Conservation (phyloP, 2,888 invertebrate genomes). For the Drosophila meridiana region DNA sequence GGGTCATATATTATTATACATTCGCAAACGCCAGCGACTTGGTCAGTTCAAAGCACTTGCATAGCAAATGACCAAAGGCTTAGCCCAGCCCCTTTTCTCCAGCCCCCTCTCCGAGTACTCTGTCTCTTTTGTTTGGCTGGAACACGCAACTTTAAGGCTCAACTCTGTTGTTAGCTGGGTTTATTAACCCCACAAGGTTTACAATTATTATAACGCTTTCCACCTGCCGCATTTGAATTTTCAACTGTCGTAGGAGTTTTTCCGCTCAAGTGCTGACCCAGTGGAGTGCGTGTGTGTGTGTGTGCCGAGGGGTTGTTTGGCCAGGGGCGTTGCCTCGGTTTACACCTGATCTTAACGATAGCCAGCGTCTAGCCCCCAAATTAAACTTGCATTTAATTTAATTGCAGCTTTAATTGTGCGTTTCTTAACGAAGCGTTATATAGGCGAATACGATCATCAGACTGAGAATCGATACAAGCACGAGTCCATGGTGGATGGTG, state of each 20-base stretch:
- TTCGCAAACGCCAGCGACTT: conserved; percentile 22
- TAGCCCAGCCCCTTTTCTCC: conserved; percentile 15
- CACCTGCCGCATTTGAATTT: conserved; percentile 65
- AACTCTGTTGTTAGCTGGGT: conserved; percentile 54
- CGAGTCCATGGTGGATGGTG: conserved; percentile 94
- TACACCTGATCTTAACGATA: conserved; percentile 66
- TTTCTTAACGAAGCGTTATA: conserved; percentile 96
- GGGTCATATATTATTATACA: conserved; percentile 22
- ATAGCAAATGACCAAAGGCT: conserved; percentile 64
- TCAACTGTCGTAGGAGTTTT: conserved; percentile 28
- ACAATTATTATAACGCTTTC: conserved; percentile 12
- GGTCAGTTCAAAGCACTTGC: conserved; percentile 66
- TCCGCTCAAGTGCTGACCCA: conserved; percentile 76
- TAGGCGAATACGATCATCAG: conserved; percentile 97
- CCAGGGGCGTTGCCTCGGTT: conserved; percentile 58
- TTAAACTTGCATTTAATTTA: conserved; percentile 60
- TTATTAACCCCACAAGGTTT: conserved; percentile 73
- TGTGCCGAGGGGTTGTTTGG: conserved; percentile 43
- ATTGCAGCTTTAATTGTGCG: conserved; percentile 93
- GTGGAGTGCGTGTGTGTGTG: conserved; percentile 12
- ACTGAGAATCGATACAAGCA: conserved; percentile 96
- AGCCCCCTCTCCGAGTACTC: not conserved
- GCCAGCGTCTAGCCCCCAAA: conserved; percentile 26
- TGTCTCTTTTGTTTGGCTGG: conserved; percentile 47
- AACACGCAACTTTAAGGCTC: conserved; percentile 81